phyloP scores from a whole-genome alignment of 2,797 vertebrate genomes.

The Neopelma chrysocephalum region DNA sequence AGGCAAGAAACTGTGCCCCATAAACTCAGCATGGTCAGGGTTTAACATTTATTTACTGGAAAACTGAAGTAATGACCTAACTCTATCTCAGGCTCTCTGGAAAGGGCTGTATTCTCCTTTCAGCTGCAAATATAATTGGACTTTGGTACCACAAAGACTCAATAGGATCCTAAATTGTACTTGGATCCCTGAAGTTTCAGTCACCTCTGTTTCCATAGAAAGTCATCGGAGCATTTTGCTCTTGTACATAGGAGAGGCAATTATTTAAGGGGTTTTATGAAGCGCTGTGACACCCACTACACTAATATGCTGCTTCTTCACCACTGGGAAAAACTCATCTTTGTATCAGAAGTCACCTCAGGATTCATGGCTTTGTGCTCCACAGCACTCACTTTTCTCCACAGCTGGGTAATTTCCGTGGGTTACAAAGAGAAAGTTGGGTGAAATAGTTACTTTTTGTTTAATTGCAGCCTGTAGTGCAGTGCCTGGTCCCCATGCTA shows the following conservation, averaged over 20 bases:
- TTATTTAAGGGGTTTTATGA: slow-evolving; percentile 18
- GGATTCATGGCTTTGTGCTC: background rate
- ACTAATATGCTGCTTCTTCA: background rate
- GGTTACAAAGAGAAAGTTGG: background rate
- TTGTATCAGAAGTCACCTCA: background rate
- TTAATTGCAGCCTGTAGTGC: background rate
- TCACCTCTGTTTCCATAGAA: slow-evolving; percentile 3
- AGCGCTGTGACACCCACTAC: background rate
- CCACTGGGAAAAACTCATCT: background rate
- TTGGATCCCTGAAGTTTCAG: slow-evolving; percentile 35
- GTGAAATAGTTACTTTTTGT: background rate
- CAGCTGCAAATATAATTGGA: slow-evolving; percentile 46
- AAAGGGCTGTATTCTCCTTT: slow-evolving; percentile 5
- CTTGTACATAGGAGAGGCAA: background rate
- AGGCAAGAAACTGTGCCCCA: background rate
- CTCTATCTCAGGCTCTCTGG: background rate
- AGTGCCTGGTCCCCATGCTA: background rate
- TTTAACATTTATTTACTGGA: slow-evolving; percentile 23
- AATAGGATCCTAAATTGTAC: slow-evolving; percentile 20
- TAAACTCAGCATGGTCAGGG: slow-evolving; percentile 30
- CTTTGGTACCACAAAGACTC: slow-evolving; percentile 43
- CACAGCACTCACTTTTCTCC: background rate
- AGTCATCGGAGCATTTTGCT: background rate
- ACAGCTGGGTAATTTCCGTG: background rate
- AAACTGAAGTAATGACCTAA: slow-evolving; percentile 24